Percentiles rank a stretch among this genome's conserved stretches.
Evolutionary conservation across 1,140 invertebrate species (phyloP).

Genomic region (Drosophila parabipectinata): DNA sequence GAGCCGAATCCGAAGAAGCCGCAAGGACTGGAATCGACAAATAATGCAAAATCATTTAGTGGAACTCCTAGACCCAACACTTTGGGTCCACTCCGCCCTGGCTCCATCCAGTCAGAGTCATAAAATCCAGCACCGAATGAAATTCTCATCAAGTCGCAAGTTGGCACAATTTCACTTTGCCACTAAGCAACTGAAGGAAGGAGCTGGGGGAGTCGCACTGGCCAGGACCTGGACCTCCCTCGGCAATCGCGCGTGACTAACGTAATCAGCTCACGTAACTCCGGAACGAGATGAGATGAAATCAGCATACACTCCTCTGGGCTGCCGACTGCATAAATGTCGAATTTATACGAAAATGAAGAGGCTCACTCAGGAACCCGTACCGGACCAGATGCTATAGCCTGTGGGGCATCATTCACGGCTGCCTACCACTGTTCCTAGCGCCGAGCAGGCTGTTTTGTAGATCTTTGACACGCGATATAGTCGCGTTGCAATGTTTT

Average conservation of each 20-base stretch:
- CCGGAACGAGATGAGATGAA: constrained; percentile 76
- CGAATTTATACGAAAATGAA: constrained; percentile 68
- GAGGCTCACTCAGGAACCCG: constrained; percentile 7
- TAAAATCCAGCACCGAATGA: constrained; percentile 78
- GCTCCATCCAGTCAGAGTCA: constrained; percentile 47
- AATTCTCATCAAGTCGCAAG: constrained; percentile 78
- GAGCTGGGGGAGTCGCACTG: neutral
- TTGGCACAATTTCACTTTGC: constrained; percentile 76
- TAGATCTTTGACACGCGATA: constrained; percentile 66
- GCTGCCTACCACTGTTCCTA: neutral
- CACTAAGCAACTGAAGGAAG: constrained; percentile 65
- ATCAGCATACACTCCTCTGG: constrained; percentile 71
- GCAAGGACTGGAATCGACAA: constrained; percentile 42
- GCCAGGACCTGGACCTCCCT: constrained; percentile 4
- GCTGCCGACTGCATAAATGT: constrained; percentile 70
- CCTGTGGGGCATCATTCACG: constrained; percentile 43
- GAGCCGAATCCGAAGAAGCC: constrained; percentile 17
- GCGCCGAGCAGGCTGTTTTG: constrained; percentile 21
- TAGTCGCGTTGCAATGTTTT: constrained; percentile 16
- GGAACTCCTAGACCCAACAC: constrained; percentile 36
- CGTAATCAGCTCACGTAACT: constrained; percentile 82
- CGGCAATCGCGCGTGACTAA: constrained; percentile 71
- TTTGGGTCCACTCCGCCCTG: neutral
- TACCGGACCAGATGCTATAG: constrained; percentile 3
- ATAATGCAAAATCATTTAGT: constrained; percentile 84